Conservation (phyloP, 2,888 invertebrate species). For the Troides oblongomaculatus region DNA sequence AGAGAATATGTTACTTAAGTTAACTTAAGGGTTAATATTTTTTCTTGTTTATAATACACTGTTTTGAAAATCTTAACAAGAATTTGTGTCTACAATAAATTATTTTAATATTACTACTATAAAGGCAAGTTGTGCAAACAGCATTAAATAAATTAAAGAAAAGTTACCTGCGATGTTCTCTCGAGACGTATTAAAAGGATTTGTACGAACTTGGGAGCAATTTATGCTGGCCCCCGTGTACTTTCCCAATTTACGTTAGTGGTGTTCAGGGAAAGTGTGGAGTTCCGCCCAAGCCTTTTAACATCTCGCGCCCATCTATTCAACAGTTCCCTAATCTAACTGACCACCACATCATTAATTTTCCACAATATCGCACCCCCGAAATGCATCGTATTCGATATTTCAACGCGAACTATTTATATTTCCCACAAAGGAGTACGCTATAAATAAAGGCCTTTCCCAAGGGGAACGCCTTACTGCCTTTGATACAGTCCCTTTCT, state of each 20-base stretch:
- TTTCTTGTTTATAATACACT: background rate
- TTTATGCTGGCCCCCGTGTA: slow-evolving; percentile 30
- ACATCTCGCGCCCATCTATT: slow-evolving; percentile 55
- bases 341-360: slow-evolving; percentile 80
- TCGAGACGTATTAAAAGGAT: slow-evolving; percentile 25
- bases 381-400: slow-evolving; percentile 67
- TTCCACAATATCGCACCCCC: slow-evolving; percentile 73
- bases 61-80: background rate
- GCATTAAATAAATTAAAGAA: slow-evolving; percentile 25
- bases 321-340: slow-evolving; percentile 68
- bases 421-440: slow-evolving; percentile 73
- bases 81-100: background rate
- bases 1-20: too few relatives aligned
- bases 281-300: slow-evolving; percentile 71
- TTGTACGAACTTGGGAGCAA: slow-evolving; percentile 26
- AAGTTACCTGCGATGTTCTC: slow-evolving; percentile 19
- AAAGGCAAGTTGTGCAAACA: background rate
- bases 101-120: background rate
- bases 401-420: slow-evolving; percentile 77
- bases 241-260: slow-evolving; percentile 56
- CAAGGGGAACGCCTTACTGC: slow-evolving; percentile 69
- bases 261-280: slow-evolving; percentile 69
- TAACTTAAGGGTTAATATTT: too few relatives aligned
- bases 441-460: slow-evolving; percentile 72
- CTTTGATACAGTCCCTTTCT: slow-evolving; percentile 77